Conservation (phyloP, 2,113 vertebrate genomes). For the Felis chaus region DNA sequence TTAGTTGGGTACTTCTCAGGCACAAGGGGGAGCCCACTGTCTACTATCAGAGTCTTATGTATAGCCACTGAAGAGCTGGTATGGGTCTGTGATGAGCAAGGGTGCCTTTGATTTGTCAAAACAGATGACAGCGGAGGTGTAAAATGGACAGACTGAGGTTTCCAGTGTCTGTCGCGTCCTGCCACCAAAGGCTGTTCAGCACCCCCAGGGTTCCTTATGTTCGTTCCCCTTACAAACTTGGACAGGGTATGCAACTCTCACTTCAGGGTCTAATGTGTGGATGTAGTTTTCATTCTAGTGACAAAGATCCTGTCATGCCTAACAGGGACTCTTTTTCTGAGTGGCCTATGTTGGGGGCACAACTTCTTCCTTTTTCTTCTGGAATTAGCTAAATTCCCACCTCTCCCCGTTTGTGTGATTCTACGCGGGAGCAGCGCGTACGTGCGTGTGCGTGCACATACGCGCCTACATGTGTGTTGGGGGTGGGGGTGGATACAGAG, state of each 20-base stretch:
- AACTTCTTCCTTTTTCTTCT: background rate
- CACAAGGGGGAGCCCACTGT: constrained; percentile 53
- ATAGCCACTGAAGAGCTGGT: background rate
- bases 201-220: background rate
- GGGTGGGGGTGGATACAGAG: background rate
- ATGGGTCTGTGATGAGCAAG: background rate
- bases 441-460: accelerated
- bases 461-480: background rate
- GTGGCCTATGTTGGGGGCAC: background rate
- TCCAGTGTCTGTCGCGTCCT: background rate
- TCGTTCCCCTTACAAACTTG: background rate
- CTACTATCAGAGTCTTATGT: background rate
- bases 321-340: background rate
- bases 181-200: background rate
- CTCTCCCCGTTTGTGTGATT: background rate
- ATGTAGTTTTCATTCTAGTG: background rate
- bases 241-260: background rate
- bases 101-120: background rate
- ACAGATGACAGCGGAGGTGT: background rate
- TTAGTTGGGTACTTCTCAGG: background rate
- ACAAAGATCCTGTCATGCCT: background rate
- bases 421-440: background rate
- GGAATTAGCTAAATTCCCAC: background rate
- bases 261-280: background rate
- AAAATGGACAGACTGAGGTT: background rate